Base-by-base conservation (phyloP, 2,113 vertebrate genomes). In the Alces alces region DNA sequence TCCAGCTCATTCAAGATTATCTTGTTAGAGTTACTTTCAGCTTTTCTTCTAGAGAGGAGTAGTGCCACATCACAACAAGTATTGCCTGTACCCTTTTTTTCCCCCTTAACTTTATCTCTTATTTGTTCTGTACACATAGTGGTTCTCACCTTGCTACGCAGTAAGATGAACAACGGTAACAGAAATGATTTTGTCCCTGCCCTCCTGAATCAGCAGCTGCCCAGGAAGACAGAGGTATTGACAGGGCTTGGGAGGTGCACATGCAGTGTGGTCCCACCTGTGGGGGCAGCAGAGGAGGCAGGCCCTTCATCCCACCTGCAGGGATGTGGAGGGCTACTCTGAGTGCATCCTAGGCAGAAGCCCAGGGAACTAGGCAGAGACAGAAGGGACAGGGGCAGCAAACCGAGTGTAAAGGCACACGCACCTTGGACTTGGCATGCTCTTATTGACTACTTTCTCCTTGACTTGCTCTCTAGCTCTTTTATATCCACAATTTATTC, bases 181-280 rank as follows among this genome's bases (percentile, higher is more conserved):
- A 16, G 23, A 79, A 14, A 30, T 5, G n/a, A 27, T n/a, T 2
- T 33, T 11, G 39, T 58, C 54, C 21, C 73, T 83, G 2, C 47
- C 27, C 27, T 87, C 11, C 1, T 0, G 2, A 73, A 57, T 11
- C 60, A 10, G 8, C 14, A 33, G 13, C 43, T 15, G 3, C 30
- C 45, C 25, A 73, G 76, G 64, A 83, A 94, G 93, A 86, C 9
- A 47, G 85, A 45, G n/a, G 54, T 5, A 5, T 7, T 1, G 45
- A 57, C 11, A 23, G 39, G 64, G 7, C 25, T 6, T 0, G 8
- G 3, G 50, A 33, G 28, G 16, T 14, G 5, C 4, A 7, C 7
- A 23, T 3, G 0, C 21, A 23, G 9, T 0, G 9, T 0, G 1
- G 6, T 19, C 16, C 3, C 7, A 19, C 0, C 0, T 15, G 6